Conservation (phyloP, 2,888 invertebrate species). For the Drosophila borborema region DNA sequence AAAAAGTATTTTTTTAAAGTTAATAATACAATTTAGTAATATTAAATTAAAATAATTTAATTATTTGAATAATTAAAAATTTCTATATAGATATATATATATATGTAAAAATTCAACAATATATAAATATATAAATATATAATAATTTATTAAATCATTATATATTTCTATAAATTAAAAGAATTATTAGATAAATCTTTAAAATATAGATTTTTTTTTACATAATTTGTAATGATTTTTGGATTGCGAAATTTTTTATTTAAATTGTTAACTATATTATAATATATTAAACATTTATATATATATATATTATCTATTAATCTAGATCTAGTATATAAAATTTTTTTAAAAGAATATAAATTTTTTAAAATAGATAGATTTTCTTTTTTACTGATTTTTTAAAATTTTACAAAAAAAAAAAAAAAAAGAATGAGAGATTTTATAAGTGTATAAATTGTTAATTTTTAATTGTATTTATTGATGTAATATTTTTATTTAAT, state of each 20-base stretch:
- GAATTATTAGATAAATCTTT: conserved; percentile 1
- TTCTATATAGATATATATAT: neutral
- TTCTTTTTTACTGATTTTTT: neutral
- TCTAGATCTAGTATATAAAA: neutral
- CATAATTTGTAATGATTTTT: neutral
- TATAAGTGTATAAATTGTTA: neutral
- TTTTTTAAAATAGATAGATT: neutral
- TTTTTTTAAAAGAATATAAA: neutral
- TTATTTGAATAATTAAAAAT: neutral
- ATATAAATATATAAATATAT: conserved; percentile 4
- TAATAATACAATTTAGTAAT: neutral
- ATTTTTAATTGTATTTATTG: neutral
- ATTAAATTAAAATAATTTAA: neutral
- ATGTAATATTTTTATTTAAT: neutral
- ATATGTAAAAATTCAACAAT: neutral
- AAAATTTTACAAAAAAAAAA: neutral
- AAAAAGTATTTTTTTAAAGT: neutral
- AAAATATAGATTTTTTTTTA: neutral
- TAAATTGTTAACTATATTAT: neutral
- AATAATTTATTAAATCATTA: neutral
- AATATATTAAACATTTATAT: neutral
- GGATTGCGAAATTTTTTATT: conserved; percentile 3
- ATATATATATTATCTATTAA: conserved; percentile 1
- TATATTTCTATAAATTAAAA: neutral
- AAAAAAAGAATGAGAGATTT: neutral